Evolutionary conservation across 2,113 vertebrate species (phyloP), one percentile per base, ranked within the genome.

Genomic region (Diglossa brunneiventris): DNA sequence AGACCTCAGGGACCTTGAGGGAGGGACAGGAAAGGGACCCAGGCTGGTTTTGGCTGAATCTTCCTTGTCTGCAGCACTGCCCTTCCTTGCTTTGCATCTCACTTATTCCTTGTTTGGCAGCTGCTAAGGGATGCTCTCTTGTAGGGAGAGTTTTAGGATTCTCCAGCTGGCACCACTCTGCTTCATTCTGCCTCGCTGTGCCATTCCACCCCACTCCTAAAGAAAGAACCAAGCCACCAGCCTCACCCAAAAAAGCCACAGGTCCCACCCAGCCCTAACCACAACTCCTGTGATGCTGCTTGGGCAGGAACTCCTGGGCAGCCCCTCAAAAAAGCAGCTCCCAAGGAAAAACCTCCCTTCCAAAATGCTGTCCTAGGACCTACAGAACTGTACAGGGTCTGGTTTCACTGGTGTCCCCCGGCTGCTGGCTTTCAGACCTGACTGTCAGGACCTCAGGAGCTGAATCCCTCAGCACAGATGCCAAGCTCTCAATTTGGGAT

Each of bases 1-100:
- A 74, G 56, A 79, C 35, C 69, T 55, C 0, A 0, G 6, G 27
- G 2, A 5, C 35, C 26, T 55, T 22, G 9, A 49, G 22, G 33
- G 52, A 52, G 26, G 30, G 64, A 22, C 0, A 6, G 13, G 46
- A 78, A 74, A 21, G 24, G 24, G 9, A 66, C 16, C 18, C 33
- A 58, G 17, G 17, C n/a, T 63, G 35, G 6, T 86, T 83, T 80
- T 0, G 3, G 27, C 33, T 75, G 41, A 83, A 91, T 56, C 39
- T 16, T 53, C 44, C 46, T 37, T 37, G 15, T 46, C 37, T 24
- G 2, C 5, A 53, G 24, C 13, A 2, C 70, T 50, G 14, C 26
- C 3, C 0, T 75, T 42, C 72, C 66, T 91, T 22, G 39, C 28
- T 83, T 39, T 41, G 59, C 27, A 88, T 21, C 0, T 0, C 33